Base-by-base conservation (phyloP, 2,797 vertebrate species). In the Mormyrus hasselquistii region DNA sequence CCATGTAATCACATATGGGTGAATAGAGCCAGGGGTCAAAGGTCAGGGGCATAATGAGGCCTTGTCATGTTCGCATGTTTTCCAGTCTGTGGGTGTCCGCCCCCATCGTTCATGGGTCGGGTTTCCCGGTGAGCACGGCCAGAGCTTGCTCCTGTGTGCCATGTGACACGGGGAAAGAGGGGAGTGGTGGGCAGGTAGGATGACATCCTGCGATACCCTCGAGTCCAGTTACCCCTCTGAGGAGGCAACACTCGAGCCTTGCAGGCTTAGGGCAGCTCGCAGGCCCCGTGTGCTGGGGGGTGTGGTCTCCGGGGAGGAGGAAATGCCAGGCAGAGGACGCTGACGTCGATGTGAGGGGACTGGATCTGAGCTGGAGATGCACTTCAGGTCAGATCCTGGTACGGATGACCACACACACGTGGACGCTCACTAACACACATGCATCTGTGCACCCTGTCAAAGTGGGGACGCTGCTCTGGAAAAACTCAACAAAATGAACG, bases 31-130 rank as follows among this genome's bases (percentile, higher is more conserved):
- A 87, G 73, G 85, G 88, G 52, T 57, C 89, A 88, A 91, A 89
- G 59, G 90, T 90, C 90, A 69, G 62, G 89, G 50, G 85, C 73
- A 88, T 89, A 91, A 91, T 91, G 89, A 91, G 86, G 90, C 90
- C 65, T 89, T 92, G 91, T 91, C 92, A 91, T 93, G 92, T 92
- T 90, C 92, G 91, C 90, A 90, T 92, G 91, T 92, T 91, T 92
- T 91, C 90, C 89, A 90, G 90, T 91, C 89, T 88, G 87, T 55
- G 88, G 90, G 90, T 91, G 89, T 90, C 90, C 89, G 90, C 89
- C 86, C 90, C 89, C 82, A 91, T 92, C 92, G 89, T 88, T 90
- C 88, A 84, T 73, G 90, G 90, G 90, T 92, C 87, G 29, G 84
- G 90, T 93, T 92, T 16, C 82, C 84, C 90, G 38, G 84, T 88